phyloP scores from a whole-genome alignment of 1,140 invertebrate genomes.

The Drosophila varians region DNA sequence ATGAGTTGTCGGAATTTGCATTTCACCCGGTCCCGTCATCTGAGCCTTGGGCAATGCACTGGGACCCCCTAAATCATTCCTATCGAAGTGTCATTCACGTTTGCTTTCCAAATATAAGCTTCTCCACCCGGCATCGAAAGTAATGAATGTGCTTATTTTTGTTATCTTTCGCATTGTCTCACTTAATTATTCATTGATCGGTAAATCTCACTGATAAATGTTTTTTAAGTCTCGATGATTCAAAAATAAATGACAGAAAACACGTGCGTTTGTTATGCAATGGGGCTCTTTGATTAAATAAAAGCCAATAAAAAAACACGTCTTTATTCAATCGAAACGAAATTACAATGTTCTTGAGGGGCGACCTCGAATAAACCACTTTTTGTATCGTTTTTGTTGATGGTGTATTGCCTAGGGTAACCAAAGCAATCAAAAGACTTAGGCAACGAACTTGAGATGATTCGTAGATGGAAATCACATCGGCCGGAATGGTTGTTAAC shows the following conservation, averaged over 20 bases:
- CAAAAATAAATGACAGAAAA: slow-evolving; percentile 27
- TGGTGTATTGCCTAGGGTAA: slow-evolving; percentile 1
- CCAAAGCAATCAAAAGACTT: slow-evolving; percentile 11
- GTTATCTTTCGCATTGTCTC: slow-evolving; percentile 2
- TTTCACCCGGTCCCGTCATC: slow-evolving; percentile 19
- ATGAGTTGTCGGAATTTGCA: slow-evolving; percentile 35
- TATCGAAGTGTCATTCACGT: slow-evolving; percentile 46
- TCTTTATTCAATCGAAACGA: slow-evolving; percentile 16
- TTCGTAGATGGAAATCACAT: slow-evolving; percentile 28
- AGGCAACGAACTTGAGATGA: slow-evolving; percentile 13
- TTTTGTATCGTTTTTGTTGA: slow-evolving; percentile 39
- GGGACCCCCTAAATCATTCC: slow-evolving; percentile 1
- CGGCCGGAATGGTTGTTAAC: slow-evolving; percentile 9
- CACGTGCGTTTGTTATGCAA: slow-evolving; percentile 44
- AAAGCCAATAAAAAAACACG: slow-evolving; percentile 13
- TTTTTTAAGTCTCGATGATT: neutral
- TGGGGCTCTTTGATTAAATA: neutral
- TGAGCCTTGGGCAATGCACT: slow-evolving; percentile 31
- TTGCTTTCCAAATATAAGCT: slow-evolving; percentile 4
- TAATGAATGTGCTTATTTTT: slow-evolving; percentile 29
- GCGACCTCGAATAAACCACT: slow-evolving; percentile 49
- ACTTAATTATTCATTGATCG: slow-evolving; percentile 45
- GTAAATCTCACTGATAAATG: slow-evolving; percentile 13
- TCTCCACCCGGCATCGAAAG: neutral
- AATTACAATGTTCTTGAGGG: slow-evolving; percentile 51